These are phyloP conservation scores for Sphaerophoria taeniata DNA, from an alignment of 2,888 invertebrate species.

Conservation along the genomic window DNA sequence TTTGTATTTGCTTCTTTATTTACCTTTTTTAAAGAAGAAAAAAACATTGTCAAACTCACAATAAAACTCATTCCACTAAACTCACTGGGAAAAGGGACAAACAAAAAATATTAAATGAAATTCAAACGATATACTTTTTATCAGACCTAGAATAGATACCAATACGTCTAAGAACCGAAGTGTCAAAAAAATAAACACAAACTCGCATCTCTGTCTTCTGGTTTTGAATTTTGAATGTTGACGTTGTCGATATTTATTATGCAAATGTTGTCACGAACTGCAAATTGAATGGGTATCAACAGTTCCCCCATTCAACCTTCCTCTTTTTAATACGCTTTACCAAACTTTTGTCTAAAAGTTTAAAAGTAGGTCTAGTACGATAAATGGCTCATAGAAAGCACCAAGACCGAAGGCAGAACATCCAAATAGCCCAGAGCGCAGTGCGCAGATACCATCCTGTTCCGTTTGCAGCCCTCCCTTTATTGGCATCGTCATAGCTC, in stretches of 20 bases:
- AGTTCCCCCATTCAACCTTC: background rate
- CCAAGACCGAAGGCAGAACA: background rate
- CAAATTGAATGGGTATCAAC: constrained; percentile 9
- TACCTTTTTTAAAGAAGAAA: background rate
- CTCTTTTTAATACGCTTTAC: too few species aligned
- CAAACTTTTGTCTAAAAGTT: background rate
- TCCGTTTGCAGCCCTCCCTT: too few species aligned
- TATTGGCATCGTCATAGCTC: too few species aligned
- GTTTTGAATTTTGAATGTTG: background rate
- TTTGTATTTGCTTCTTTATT: constrained; percentile 3
- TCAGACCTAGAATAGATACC: too few species aligned
- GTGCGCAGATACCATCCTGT: too few species aligned
- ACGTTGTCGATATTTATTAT: constrained; percentile 6
- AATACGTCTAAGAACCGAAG: background rate
- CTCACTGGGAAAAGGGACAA: background rate
- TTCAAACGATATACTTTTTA: constrained; percentile 13
- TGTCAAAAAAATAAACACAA: background rate
- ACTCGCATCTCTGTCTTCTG: background rate
- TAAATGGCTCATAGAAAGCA: background rate
- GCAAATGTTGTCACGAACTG: constrained; percentile 36
- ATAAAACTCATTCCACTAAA: background rate
- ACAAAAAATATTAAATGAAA: constrained; percentile 7
- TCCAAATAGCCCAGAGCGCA: constrained; percentile 20
- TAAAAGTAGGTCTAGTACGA: too few species aligned
- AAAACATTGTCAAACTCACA: background rate